These are phyloP conservation scores for Cichlasoma orientale DNA, from an alignment of 2,797 vertebrate genomes.

Conservation along the genomic window DNA sequence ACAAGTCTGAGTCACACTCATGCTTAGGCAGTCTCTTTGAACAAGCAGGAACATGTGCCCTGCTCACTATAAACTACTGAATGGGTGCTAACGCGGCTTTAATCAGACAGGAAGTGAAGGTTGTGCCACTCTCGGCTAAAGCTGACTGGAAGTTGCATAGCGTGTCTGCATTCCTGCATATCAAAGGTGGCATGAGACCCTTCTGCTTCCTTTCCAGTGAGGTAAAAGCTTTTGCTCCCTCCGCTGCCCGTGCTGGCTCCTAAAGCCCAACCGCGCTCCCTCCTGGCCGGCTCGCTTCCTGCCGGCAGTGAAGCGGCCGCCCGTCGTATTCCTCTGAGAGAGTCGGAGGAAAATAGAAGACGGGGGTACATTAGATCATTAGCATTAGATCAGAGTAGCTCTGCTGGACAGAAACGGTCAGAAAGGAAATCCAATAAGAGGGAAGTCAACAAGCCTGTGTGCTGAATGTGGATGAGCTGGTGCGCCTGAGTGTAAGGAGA, in stretches of 20 bases:
- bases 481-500: background rate
- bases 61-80: background rate
- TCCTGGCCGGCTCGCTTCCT: conserved; percentile 26
- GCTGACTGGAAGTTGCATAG: background rate
- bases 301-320: background rate
- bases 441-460: background rate
- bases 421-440: background rate
- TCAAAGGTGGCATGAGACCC: background rate
- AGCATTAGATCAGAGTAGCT: background rate
- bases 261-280: background rate
- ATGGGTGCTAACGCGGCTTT: background rate
- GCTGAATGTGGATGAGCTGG: conserved; percentile 13
- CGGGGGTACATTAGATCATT: background rate
- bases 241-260: background rate
- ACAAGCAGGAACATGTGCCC: background rate
- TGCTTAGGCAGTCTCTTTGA: background rate
- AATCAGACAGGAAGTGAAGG: background rate
- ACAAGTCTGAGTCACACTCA: background rate
- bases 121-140: background rate
- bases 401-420: background rate
- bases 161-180: background rate
- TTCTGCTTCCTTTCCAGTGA: background rate
- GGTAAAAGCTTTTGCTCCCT: background rate
- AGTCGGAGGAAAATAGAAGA: background rate
- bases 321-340: background rate